Evolutionary conservation across 2,113 vertebrate species (phyloP).

Genomic region (Pungitius pungitius): DNA sequence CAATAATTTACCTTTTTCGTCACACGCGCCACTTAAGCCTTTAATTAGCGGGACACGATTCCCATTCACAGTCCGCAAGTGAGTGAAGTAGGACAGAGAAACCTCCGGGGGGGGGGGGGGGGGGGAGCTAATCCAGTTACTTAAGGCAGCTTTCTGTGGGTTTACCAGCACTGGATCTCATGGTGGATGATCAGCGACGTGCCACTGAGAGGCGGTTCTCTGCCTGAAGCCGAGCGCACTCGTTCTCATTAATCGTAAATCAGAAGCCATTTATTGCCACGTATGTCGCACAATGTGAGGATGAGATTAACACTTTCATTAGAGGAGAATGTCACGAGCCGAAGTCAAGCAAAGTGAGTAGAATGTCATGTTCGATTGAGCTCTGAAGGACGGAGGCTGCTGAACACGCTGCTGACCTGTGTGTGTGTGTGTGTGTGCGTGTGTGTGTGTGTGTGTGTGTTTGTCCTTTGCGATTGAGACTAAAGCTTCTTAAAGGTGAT

Average conservation of each 20-base stretch:
- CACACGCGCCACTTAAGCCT: slow-evolving; percentile 22
- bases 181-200: slow-evolving; percentile 14
- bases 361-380: too few species aligned
- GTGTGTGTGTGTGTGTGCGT: background rate
- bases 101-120: slow-evolving; percentile 4
- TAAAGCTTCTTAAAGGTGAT: background rate
- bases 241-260: background rate
- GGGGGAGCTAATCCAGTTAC: slow-evolving; percentile 49
- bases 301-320: too few species aligned
- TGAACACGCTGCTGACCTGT: background rate
- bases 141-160: slow-evolving; percentile 30
- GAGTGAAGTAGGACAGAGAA: slow-evolving; percentile 34
- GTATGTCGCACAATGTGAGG: too few species aligned
- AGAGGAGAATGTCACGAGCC: too few species aligned
- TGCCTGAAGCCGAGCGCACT: background rate
- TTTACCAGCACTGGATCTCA: slow-evolving; percentile 27
- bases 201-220: slow-evolving; percentile 8
- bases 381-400: background rate
- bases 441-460: background rate
- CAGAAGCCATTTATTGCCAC: too few species aligned
- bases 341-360: background rate
- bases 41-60: slow-evolving; percentile 37
- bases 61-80: slow-evolving; percentile 26
- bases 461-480: background rate
- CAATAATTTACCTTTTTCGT: background rate